A percentile compares a stretch with the other conserved stretches of the same genome.
phyloP scores from a whole-genome alignment of 2,113 vertebrate species.

The Limanda limanda region DNA sequence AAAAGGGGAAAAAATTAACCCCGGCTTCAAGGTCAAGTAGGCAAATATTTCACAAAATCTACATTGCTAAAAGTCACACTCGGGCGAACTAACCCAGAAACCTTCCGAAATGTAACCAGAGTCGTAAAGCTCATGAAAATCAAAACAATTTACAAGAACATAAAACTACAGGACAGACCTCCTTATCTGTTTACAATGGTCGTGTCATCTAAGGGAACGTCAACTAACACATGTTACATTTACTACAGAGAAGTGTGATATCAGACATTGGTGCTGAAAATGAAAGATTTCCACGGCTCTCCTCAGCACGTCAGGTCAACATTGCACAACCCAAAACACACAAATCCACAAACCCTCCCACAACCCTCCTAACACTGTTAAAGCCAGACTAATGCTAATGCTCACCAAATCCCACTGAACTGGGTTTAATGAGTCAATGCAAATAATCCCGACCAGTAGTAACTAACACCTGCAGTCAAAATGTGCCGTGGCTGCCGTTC shows the following conservation, averaged over 20 bases:
- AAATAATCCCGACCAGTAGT: slow-evolving; percentile 13
- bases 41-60: slow-evolving; percentile 77
- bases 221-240: slow-evolving; percentile 29
- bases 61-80: slow-evolving; percentile 70
- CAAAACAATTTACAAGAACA: slow-evolving; percentile 45
- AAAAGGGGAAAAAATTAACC: slow-evolving; percentile 33
- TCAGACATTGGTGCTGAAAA: slow-evolving; percentile 34
- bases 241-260: slow-evolving; percentile 22
- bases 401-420: background rate
- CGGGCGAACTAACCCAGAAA: slow-evolving; percentile 38
- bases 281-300: slow-evolving; percentile 13
- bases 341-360: slow-evolving; percentile 9
- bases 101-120: slow-evolving; percentile 43
- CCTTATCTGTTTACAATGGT: slow-evolving; percentile 40
- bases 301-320: slow-evolving; percentile 36
- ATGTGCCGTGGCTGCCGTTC: slow-evolving; percentile 1
- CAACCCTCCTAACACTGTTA: slow-evolving; percentile 37
- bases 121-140: slow-evolving; percentile 39
- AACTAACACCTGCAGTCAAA: slow-evolving; percentile 3
- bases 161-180: slow-evolving; percentile 50
- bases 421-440: background rate
- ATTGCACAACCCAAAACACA: slow-evolving; percentile 66
- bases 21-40: slow-evolving; percentile 54
- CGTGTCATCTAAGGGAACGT: slow-evolving; percentile 11
- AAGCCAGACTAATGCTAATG: slow-evolving; percentile 6